Base-by-base conservation (phyloP, 2,113 vertebrate genomes). In the Falco punctatus region DNA sequence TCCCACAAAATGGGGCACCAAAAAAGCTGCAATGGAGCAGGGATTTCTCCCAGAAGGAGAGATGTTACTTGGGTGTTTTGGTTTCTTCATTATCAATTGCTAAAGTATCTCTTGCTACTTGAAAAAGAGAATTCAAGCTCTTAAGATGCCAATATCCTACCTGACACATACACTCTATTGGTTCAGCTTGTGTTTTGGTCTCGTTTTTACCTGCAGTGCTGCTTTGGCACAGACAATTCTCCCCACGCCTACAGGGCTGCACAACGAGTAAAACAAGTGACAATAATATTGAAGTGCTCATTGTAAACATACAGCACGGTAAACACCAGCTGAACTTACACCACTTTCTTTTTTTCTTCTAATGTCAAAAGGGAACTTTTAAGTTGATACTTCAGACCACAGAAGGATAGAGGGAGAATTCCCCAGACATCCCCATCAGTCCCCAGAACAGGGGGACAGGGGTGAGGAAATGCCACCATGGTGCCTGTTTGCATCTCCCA, bases 231-330 rank as follows among this genome's bases (percentile, higher is more conserved):
- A 58, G 66, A 35, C n/a, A 71, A 13, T 28, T 58, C 86, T 88
- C 93, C 57, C 74, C 89, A 93, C 92, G 89, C 93, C 86, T 92
- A 85, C 85, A 83, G 77, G 77, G 95, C 93, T 88, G 90, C 20
- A 3, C 92, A 94, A 95, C 87, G 1, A 93, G 96, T 94, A 74
- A 48, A 90, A 90, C 89, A 30, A 95, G 94, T 75, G 79, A 84
- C 85, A 83, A 33, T 42, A 67, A 91, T 57, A 86, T 38, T 74
- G 87, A 75, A 77, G 88, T 52, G 40, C 65, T 96, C 66, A 10
- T 0, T 73, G 69, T 91, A 94, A 96, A 97, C 93, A 92, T 87
- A 87, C 54, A 93, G 79, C 55, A n/a, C 64, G 51, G 58, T 27
- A 73, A 96, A 95, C 75, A 20, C 59, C 67, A 86, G 86, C 55